These are phyloP conservation scores for Sebastes fasciatus DNA, from an alignment of 2,113 vertebrate species.

Conservation along the genomic window DNA sequence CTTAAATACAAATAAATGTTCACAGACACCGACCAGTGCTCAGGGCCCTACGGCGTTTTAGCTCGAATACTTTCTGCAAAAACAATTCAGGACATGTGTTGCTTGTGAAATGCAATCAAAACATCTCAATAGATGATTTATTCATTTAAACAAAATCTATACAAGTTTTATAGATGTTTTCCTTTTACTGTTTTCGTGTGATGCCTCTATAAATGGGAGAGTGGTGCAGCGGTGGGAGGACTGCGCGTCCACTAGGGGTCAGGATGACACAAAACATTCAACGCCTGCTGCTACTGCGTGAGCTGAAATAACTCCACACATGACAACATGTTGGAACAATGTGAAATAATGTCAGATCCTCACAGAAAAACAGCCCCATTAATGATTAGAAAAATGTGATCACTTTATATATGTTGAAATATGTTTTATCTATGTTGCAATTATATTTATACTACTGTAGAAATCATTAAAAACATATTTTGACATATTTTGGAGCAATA, in stretches of 20 bases:
- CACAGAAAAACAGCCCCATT: constrained; percentile 7
- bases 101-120: constrained; percentile 69
- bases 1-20: constrained; percentile 71
- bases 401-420: not conserved
- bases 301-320: not conserved
- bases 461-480: not conserved
- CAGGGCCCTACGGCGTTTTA: constrained; percentile 61
- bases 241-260: constrained; percentile 82
- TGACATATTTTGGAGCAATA: not conserved
- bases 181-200: constrained; percentile 35
- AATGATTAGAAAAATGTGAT: constrained; percentile 6
- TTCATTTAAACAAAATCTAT: constrained; percentile 70
- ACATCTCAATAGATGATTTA: constrained; percentile 70
- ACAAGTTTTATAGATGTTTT: constrained; percentile 67
- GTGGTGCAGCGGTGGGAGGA: not conserved
- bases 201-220: not conserved
- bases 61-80: constrained; percentile 53
- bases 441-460: too few relatives aligned
- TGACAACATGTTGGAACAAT: not conserved
- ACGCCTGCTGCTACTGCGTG: not conserved
- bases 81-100: constrained; percentile 70
- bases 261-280: constrained; percentile 76
- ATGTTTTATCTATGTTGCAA: not conserved
- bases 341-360: constrained; percentile 12
- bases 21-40: constrained; percentile 50